A percentile compares a stretch with the other conserved stretches of the same genome.
These are phyloP conservation scores for Aphelenchoides fujianensis DNA, from an alignment of 1,140 invertebrate species.

Conservation along the genomic window DNA sequence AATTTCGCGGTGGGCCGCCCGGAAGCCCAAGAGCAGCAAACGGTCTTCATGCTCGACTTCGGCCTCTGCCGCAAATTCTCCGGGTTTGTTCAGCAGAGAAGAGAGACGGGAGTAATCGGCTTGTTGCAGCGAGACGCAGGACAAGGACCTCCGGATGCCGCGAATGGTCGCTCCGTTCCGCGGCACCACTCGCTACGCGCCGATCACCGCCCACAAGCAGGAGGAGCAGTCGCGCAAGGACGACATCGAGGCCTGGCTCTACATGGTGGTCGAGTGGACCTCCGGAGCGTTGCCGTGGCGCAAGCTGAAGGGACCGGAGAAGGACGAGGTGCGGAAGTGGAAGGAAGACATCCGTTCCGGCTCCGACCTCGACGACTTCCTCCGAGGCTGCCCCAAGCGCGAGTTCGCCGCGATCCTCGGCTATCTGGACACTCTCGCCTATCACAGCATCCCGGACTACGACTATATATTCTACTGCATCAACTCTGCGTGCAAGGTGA, in stretches of 20 bases:
- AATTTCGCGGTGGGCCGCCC: constrained; percentile 34
- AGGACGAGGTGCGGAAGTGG: constrained; percentile 26
- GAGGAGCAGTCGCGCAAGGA: constrained; percentile 33
- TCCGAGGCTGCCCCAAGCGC: constrained; percentile 23
- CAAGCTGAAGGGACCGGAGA: constrained; percentile 25
- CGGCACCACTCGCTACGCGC: constrained; percentile 27
- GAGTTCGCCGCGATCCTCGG: constrained; percentile 19
- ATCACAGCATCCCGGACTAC: constrained; percentile 28
- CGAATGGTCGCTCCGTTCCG: constrained; percentile 24
- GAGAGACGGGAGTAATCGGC: constrained; percentile 13
- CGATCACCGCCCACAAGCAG: constrained; percentile 24
- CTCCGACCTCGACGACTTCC: constrained; percentile 20
- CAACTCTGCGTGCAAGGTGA: too few relatives aligned
- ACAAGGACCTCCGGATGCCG: constrained; percentile 28
- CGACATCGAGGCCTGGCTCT: constrained; percentile 32
- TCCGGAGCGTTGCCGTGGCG: constrained; percentile 8
- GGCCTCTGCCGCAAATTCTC: constrained; percentile 30
- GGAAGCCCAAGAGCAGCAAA: constrained; percentile 27
- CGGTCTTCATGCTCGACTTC: constrained; percentile 35
- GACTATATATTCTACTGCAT: too few relatives aligned
- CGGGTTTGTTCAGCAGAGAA: neutral
- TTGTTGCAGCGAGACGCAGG: neutral
- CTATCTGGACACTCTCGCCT: constrained; percentile 19
- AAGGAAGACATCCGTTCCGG: constrained; percentile 23
- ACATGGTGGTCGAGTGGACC: constrained; percentile 26